These are phyloP conservation scores for Gnathonemus echidnorhynchus DNA, from an alignment of 2,113 vertebrate genomes.

Conservation along the genomic window DNA sequence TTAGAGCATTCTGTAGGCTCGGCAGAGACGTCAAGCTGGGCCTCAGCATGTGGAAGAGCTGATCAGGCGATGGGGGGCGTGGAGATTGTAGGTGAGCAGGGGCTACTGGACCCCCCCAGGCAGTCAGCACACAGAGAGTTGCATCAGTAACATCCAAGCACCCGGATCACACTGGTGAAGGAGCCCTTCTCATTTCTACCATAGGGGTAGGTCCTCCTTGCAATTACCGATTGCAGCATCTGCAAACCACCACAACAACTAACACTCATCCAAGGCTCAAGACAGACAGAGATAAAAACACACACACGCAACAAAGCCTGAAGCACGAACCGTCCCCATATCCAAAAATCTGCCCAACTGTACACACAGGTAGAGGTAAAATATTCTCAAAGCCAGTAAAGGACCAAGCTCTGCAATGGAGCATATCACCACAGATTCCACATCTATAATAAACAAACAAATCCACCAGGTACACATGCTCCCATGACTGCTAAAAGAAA, in stretches of 20 bases:
- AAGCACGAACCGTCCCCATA: background rate
- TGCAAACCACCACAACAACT: background rate
- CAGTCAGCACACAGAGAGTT: background rate
- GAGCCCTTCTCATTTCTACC: background rate
- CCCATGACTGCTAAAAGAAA: background rate
- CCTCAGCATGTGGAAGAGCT: background rate
- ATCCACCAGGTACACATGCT: background rate
- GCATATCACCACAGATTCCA: background rate
- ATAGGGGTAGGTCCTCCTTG: background rate
- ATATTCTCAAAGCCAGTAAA: background rate
- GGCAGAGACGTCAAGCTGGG: background rate
- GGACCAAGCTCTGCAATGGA: background rate
- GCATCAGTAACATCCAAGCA: background rate
- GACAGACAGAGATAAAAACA: background rate
- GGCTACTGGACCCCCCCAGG: background rate
- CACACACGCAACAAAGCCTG: background rate
- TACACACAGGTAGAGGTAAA: background rate
- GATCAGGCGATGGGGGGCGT: background rate
- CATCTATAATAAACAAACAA: background rate
- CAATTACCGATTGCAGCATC: background rate
- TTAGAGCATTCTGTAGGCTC: conserved; percentile 1
- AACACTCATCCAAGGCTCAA: background rate
- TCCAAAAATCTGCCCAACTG: background rate
- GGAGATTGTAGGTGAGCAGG: background rate
- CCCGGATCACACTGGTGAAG: background rate